phyloP scores from a whole-genome alignment of 2,797 vertebrate genomes.

The Tympanoctomys barrerae region DNA sequence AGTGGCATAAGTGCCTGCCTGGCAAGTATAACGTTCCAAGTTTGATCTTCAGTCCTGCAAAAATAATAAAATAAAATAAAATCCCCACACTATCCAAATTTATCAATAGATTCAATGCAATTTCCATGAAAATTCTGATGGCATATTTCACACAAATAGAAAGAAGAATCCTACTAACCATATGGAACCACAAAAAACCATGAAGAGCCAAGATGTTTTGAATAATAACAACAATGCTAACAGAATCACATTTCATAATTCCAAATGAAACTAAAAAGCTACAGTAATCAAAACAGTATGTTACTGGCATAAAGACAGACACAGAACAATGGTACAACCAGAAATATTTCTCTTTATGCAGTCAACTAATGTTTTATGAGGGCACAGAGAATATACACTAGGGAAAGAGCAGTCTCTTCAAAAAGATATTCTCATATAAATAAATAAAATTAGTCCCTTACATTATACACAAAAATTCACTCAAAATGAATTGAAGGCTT shows the following conservation, averaged over 20 bases:
- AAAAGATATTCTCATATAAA: background rate
- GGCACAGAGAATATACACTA: background rate
- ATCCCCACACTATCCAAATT: background rate
- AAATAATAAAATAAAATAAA: background rate
- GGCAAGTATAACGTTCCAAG: too few relatives aligned
- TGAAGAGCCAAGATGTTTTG: background rate
- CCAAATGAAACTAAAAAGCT: background rate
- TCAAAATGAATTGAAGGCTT: background rate
- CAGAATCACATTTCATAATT: background rate
- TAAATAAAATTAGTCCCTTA: background rate
- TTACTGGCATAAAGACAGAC: background rate
- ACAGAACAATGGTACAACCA: background rate
- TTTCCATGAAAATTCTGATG: background rate
- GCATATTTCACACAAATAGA: background rate
- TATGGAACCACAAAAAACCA: background rate
- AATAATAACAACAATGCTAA: background rate
- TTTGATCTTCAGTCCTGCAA: too few relatives aligned
- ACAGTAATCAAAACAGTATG: background rate
- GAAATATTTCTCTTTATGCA: background rate
- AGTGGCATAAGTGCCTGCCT: too few relatives aligned
- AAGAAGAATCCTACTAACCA: background rate
- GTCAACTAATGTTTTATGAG: background rate
- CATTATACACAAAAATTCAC: background rate
- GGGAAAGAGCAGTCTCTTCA: background rate
- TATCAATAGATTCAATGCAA: background rate